These are phyloP conservation scores for Andrena fulva DNA, from an alignment of 2,888 invertebrate species.

Conservation along the genomic window DNA sequence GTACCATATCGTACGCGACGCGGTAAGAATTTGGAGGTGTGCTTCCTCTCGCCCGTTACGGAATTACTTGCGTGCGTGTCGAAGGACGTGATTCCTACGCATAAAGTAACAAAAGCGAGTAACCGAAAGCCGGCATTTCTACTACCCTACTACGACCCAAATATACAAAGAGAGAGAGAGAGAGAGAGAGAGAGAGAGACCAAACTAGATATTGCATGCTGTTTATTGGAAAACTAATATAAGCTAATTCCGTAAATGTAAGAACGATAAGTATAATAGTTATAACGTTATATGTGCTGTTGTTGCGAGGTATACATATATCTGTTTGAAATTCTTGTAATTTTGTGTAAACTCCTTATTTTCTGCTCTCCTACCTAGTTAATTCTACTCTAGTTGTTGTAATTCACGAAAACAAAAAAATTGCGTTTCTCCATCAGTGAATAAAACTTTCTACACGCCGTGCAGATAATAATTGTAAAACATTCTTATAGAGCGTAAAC, in stretches of 20 bases:
- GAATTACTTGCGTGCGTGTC: conserved; percentile 49
- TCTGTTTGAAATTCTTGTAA: conserved; percentile 72
- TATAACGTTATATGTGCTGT: conserved; percentile 77
- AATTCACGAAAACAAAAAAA: conserved; percentile 72
- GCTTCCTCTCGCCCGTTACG: conserved; percentile 68
- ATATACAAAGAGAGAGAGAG: conserved; percentile 27
- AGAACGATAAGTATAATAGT: conserved; percentile 66
- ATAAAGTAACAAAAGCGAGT: conserved; percentile 63
- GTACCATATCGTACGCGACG: neutral
- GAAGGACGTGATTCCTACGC: conserved; percentile 63
- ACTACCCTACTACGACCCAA: conserved; percentile 52
- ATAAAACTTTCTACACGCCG: conserved; percentile 66
- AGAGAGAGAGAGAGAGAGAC: conserved; percentile 42
- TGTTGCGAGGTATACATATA: conserved; percentile 75
- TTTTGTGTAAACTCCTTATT: conserved; percentile 78
- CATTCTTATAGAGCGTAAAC: conserved; percentile 77
- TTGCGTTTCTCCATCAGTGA: conserved; percentile 70
- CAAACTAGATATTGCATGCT: conserved; percentile 72
- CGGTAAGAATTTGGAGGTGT: conserved; percentile 67
- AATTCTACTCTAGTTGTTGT: conserved; percentile 76
- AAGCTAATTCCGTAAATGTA: conserved; percentile 70
- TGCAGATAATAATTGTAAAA: conserved; percentile 77
- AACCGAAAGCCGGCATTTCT: conserved; percentile 72
- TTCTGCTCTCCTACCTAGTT: conserved; percentile 74
- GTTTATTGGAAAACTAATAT: conserved; percentile 71